Percentiles rank a stretch among this genome's conserved stretches.
These are phyloP conservation scores for Thumatha senex DNA, from an alignment of 2,888 invertebrate species.

Conservation along the genomic window DNA sequence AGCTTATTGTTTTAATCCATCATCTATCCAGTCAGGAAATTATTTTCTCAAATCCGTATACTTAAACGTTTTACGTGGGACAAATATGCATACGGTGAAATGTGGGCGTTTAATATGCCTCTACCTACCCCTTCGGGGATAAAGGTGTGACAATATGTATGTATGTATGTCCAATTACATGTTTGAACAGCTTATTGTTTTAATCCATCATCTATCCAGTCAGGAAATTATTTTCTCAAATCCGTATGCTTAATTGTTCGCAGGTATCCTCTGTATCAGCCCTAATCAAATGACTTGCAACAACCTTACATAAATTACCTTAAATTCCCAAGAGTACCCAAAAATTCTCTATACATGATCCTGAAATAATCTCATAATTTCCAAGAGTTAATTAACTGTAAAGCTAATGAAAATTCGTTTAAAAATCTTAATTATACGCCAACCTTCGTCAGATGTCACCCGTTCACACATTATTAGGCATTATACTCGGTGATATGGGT, in stretches of 20 bases:
- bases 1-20: too few species aligned
- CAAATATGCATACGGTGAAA: too few species aligned
- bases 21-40: too few species aligned
- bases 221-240: neutral
- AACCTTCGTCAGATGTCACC: slow-evolving; percentile 31
- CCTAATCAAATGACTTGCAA: neutral
- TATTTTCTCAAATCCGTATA: too few species aligned
- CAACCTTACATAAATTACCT: neutral
- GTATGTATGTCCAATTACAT: too few species aligned
- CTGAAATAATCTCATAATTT: slow-evolving; percentile 10
- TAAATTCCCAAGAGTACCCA: neutral
- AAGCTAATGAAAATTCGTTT: slow-evolving; percentile 34
- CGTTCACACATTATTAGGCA: slow-evolving; percentile 34
- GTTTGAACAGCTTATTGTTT: neutral
- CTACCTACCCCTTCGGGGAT: too few species aligned
- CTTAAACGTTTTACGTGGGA: too few species aligned
- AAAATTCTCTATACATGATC: neutral
- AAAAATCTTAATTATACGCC: slow-evolving; percentile 38
- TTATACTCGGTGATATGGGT: slow-evolving; percentile 12
- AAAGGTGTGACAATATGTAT: too few species aligned
- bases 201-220: neutral
- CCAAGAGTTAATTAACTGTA: slow-evolving; percentile 27
- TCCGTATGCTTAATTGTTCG: neutral
- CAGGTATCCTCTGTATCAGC: neutral
- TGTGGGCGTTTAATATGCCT: too few species aligned